These are phyloP conservation scores for Uria aalge DNA, from an alignment of 2,113 vertebrate species.

Conservation along the genomic window DNA sequence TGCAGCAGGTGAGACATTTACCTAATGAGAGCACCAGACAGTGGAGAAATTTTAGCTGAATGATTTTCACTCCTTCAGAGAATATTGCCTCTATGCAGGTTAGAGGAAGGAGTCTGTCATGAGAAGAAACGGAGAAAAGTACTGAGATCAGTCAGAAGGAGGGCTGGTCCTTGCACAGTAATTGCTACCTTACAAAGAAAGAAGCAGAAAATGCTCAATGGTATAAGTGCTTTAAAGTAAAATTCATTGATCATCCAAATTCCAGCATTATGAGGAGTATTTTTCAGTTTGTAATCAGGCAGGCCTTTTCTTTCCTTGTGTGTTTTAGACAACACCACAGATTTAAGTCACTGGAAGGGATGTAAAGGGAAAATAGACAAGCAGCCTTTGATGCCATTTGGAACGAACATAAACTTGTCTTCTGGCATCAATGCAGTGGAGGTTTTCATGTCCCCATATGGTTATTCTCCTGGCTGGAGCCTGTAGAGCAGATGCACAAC, in stretches of 20 bases:
- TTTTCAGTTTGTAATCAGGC: not conserved
- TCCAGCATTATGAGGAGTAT: not conserved
- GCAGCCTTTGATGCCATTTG: constrained; percentile 46
- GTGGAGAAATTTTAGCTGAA: not conserved
- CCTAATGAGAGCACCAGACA: not conserved
- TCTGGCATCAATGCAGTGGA: constrained; percentile 39
- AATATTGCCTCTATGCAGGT: not conserved
- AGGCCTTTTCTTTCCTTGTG: not conserved
- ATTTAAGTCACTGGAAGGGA: not conserved
- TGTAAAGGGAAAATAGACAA: constrained; percentile 26
- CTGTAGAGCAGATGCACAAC: constrained; percentile 47
- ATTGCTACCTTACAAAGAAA: not conserved
- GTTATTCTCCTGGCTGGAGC: constrained; percentile 52
- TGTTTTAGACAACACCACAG: not conserved
- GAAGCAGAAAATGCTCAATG: not conserved
- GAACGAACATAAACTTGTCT: constrained; percentile 58
- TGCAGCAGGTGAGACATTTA: not conserved
- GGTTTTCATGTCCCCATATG: constrained; percentile 65
- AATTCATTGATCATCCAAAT: not conserved
- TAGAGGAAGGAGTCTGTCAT: not conserved
- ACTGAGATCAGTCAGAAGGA: not conserved
- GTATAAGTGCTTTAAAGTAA: not conserved
- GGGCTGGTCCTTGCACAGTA: not conserved
- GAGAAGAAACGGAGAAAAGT: not conserved
- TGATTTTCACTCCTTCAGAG: not conserved